Conservation (phyloP, 1,140 invertebrate genomes). For the Drosophila ficusphila region DNA sequence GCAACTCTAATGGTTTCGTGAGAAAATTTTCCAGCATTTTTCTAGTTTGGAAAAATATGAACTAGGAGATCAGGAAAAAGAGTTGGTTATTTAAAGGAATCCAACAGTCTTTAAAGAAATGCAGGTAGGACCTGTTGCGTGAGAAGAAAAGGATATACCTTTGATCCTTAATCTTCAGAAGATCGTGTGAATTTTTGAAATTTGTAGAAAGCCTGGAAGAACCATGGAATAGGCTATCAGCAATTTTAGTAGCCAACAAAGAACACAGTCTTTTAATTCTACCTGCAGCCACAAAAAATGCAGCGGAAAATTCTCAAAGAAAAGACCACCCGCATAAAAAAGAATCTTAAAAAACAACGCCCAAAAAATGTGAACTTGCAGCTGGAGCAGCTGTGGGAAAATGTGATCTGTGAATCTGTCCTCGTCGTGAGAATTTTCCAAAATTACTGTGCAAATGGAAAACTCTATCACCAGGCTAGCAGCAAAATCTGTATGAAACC, state of each 20-base stretch:
- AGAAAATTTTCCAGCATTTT: conserved; percentile 13
- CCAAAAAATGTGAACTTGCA: conserved; percentile 8
- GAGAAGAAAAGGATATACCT: neutral
- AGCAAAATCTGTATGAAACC: conserved; percentile 1
- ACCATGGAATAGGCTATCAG: conserved; percentile 11
- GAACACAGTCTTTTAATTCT: conserved; percentile 3
- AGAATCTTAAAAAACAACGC: conserved; percentile 1
- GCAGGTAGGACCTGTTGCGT: neutral
- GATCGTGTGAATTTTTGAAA: conserved; percentile 1
- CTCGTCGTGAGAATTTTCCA: conserved; percentile 41
- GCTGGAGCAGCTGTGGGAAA: conserved; percentile 47
- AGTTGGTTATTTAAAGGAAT: neutral
- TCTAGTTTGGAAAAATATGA: neutral
- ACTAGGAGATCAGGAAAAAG: conserved; percentile 7
- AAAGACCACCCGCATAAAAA: conserved; percentile 1
- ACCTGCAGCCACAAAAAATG: conserved; percentile 10
- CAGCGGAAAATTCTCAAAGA: conserved; percentile 6
- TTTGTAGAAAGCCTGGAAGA: neutral
- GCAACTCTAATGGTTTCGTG: conserved; percentile 5
- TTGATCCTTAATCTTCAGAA: conserved; percentile 13
- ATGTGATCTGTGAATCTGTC: neutral
- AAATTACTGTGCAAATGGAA: neutral
- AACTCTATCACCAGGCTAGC: conserved; percentile 26
- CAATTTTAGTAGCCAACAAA: neutral
- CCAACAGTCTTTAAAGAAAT: neutral